Percentiles rank a stretch among this genome's conserved stretches.
These are phyloP conservation scores for Pocillopora damicornis DNA, from an alignment of 64 coral and sea anemone genomes.

Conservation along the genomic window DNA sequence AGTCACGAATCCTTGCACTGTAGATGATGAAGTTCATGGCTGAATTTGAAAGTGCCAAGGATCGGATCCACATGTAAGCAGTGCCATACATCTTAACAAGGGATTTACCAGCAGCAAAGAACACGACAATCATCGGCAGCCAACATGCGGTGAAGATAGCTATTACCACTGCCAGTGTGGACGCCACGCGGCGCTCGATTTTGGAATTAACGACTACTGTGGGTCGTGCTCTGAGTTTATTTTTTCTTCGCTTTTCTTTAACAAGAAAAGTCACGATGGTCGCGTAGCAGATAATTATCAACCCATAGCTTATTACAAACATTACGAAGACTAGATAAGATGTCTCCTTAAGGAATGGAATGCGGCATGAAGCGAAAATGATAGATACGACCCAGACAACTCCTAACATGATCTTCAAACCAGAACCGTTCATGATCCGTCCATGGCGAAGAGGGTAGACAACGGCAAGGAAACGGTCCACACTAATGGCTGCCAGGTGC, in stretches of 20 bases:
- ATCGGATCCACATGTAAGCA: slow-evolving; percentile 47
- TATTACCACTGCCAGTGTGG: slow-evolving; percentile 37
- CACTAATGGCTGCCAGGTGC: slow-evolving; percentile 40
- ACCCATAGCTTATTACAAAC: slow-evolving; percentile 9
- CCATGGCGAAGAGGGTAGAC: slow-evolving; percentile 11
- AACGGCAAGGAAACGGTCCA: slow-evolving; percentile 18
- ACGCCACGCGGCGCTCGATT: slow-evolving; percentile 17
- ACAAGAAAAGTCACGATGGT: slow-evolving; percentile 7
- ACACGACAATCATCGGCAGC: slow-evolving; percentile 28
- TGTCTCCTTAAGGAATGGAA: slow-evolving; percentile 15
- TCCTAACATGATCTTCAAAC: slow-evolving; percentile 21
- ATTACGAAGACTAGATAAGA: neutral
- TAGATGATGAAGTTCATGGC: slow-evolving; percentile 54
- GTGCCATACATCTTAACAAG: slow-evolving; percentile 14
- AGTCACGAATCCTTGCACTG: slow-evolving; percentile 29
- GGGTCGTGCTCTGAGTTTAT: slow-evolving; percentile 17
- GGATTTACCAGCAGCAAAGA: slow-evolving; percentile 7
- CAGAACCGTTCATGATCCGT: slow-evolving; percentile 22
- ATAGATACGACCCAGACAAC: slow-evolving; percentile 7
- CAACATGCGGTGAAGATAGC: slow-evolving; percentile 22
- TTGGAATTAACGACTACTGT: neutral
- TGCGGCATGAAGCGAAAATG: slow-evolving; percentile 9
- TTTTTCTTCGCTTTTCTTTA: slow-evolving; percentile 5
- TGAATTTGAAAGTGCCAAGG: slow-evolving; percentile 26
- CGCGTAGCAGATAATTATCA: slow-evolving; percentile 20